Conservation (phyloP, 2,888 invertebrate species). For the Omphaloscelis lunosa region DNA sequence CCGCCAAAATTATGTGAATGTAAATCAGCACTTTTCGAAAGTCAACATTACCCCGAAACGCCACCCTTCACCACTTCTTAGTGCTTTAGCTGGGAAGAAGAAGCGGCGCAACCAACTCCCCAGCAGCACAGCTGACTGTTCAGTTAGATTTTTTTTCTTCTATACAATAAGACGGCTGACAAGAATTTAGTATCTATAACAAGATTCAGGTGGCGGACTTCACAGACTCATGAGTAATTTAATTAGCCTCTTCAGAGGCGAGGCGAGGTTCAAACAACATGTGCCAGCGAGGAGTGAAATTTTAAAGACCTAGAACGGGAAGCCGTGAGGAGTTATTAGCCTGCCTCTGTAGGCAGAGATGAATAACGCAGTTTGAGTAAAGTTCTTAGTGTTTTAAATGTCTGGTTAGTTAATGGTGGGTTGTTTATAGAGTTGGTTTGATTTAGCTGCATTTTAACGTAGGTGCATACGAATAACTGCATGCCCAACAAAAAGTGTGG, state of each 20-base stretch:
- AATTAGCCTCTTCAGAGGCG: conserved; percentile 11
- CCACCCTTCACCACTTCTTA: too few relatives aligned
- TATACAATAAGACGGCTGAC: background rate
- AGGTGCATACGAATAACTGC: background rate
- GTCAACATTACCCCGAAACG: too few relatives aligned
- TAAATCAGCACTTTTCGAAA: too few relatives aligned
- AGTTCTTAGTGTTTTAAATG: background rate
- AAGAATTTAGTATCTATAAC: conserved; percentile 18
- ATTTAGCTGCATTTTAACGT: background rate
- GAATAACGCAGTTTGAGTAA: conserved; percentile 17
- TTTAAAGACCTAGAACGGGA: conserved; percentile 39
- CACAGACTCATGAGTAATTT: conserved; percentile 42
- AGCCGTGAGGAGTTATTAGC: conserved; percentile 38
- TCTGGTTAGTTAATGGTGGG: background rate
- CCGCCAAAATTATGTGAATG: background rate
- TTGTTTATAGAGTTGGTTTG: background rate
- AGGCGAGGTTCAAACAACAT: conserved; percentile 17
- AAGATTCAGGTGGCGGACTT: conserved; percentile 38
- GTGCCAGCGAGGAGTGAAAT: conserved; percentile 29
- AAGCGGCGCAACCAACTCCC: too few relatives aligned
- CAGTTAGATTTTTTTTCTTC: too few relatives aligned
- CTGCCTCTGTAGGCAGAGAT: conserved; percentile 5
- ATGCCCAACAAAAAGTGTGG: background rate
- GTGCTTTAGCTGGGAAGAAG: too few relatives aligned
- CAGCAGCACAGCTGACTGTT: too few relatives aligned